Evolutionary conservation across 2,888 invertebrate genomes (phyloP).

Genomic region (Zygothrica quintamaculata): DNA sequence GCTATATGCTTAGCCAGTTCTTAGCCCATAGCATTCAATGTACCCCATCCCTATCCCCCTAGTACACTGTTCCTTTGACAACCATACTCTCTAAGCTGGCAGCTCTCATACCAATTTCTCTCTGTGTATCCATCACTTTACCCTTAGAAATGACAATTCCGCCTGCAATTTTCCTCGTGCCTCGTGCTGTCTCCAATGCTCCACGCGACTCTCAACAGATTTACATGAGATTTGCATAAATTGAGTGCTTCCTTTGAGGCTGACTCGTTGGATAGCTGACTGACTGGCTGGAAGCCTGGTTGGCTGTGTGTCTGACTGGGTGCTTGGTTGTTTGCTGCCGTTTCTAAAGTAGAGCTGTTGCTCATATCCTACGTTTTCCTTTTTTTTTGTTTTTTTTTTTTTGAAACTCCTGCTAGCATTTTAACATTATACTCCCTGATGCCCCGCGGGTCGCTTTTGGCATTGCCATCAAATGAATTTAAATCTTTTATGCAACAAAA

Average conservation of each 20-base stretch:
- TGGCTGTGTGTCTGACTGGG: slow-evolving; percentile 29
- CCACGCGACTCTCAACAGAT: slow-evolving; percentile 72
- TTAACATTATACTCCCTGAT: neutral
- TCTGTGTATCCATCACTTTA: neutral
- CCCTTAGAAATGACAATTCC: slow-evolving; percentile 43
- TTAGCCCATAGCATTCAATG: too few relatives aligned
- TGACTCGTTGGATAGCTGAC: too few relatives aligned
- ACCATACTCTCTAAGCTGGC: neutral
- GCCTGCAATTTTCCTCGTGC: slow-evolving; percentile 51
- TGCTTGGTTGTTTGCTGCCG: slow-evolving; percentile 21
- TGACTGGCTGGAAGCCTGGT: too few relatives aligned
- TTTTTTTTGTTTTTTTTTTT: neutral
- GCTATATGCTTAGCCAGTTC: slow-evolving; percentile 39
- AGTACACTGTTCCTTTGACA: neutral
- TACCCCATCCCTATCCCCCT: neutral
- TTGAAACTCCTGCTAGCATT: slow-evolving; percentile 2
- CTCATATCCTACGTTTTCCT: slow-evolving; percentile 44
- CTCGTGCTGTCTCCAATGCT: slow-evolving; percentile 9
- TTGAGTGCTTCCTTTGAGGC: slow-evolving; percentile 81
- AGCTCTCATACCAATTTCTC: neutral
- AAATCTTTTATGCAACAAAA: slow-evolving; percentile 70
- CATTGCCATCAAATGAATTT: slow-evolving; percentile 67
- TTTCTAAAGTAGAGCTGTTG: slow-evolving; percentile 21
- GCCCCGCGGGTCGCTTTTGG: slow-evolving; percentile 26
- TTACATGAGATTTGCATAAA: slow-evolving; percentile 83